Percentiles rank a stretch among this genome's conserved stretches.
phyloP scores from a whole-genome alignment of 2,797 vertebrate species.

The Orestias chungarensis region DNA sequence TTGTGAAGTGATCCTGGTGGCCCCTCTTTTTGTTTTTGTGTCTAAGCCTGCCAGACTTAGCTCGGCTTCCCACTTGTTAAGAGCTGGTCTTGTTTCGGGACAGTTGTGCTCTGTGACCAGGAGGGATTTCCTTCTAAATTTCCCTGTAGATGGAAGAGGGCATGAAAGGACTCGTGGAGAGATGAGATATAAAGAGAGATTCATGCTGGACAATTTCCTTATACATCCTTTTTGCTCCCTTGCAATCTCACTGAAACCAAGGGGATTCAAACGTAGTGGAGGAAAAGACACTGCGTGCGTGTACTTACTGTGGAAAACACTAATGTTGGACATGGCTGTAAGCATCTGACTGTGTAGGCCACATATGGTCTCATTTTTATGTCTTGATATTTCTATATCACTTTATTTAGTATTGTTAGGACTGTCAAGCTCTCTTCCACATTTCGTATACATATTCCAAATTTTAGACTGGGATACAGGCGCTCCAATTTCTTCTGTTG shows the following conservation, averaged over 20 bases:
- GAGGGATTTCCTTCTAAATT: conserved; percentile 75
- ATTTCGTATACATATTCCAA: conserved; percentile 1
- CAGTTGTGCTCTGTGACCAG: conserved; percentile 69
- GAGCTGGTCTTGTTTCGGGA: conserved; percentile 66
- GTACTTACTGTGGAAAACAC: neutral
- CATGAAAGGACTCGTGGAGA: conserved; percentile 74
- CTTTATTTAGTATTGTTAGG: conserved; percentile 1
- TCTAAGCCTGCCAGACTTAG: conserved; percentile 76
- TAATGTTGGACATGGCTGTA: conserved; percentile 11
- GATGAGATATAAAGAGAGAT: conserved; percentile 76
- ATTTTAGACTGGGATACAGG: neutral
- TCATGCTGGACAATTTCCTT: conserved; percentile 77
- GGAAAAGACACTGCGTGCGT: conserved; percentile 15
- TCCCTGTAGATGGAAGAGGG: conserved; percentile 51
- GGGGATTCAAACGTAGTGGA: conserved; percentile 39
- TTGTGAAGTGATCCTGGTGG: conserved; percentile 70
- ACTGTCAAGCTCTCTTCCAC: conserved; percentile 2
- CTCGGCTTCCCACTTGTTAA: conserved; percentile 70
- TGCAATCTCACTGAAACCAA: conserved; percentile 52
- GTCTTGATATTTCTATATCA: conserved; percentile 2
- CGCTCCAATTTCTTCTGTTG: neutral
- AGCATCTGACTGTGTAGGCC: conserved; percentile 12
- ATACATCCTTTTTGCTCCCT: conserved; percentile 51
- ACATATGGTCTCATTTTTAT: conserved; percentile 30
- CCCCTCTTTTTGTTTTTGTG: conserved; percentile 70